Evolutionary conservation across 2,888 invertebrate genomes (phyloP).

Genomic region (Pristionchus exspectatus): DNA sequence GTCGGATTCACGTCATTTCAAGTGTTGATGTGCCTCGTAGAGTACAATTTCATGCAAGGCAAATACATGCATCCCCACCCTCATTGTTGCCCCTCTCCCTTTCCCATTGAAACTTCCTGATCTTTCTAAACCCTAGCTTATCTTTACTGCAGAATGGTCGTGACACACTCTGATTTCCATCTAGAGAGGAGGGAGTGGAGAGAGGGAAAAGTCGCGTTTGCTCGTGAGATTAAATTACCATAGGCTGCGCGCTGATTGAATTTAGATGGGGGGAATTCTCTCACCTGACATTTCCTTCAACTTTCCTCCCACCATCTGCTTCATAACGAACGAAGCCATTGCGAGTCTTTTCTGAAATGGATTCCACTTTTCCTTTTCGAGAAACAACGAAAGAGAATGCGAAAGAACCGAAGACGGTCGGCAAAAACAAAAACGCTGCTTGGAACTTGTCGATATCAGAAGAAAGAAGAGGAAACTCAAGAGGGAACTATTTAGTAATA

Average conservation of each 20-base stretch:
- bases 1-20: neutral
- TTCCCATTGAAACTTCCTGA: neutral
- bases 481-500: neutral
- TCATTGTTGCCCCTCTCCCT: neutral
- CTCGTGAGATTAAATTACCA: conserved; percentile 13
- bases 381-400: neutral
- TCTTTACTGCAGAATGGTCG: neutral
- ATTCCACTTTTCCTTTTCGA: neutral
- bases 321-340: conserved; percentile 73
- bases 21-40: neutral
- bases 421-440: neutral
- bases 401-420: neutral
- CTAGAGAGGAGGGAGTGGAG: neutral
- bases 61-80: neutral
- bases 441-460: conserved; percentile 22
- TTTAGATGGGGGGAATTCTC: neutral
- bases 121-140: conserved; percentile 8
- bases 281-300: conserved; percentile 71
- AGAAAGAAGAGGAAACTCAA: neutral
- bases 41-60: conserved; percentile 13
- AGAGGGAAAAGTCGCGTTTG: neutral
- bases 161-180: neutral
- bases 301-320: conserved; percentile 76
- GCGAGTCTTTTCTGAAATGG: conserved; percentile 1
- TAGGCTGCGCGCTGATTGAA: neutral